Percentiles rank a stretch among this genome's conserved stretches.
phyloP scores from a whole-genome alignment of 2,113 vertebrate species.

The Carlito syrichta region DNA sequence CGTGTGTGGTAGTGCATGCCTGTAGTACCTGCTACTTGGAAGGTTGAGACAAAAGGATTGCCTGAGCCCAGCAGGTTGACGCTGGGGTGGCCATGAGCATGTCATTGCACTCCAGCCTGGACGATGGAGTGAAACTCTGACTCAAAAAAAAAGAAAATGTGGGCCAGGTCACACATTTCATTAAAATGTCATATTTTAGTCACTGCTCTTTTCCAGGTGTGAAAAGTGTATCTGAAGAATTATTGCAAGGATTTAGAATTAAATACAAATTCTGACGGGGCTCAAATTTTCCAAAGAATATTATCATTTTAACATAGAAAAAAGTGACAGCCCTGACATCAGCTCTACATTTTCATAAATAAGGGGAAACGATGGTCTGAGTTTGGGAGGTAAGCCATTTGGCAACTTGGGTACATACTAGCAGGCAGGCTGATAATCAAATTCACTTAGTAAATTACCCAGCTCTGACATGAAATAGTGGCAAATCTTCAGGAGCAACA shows the following conservation, averaged over 20 bases:
- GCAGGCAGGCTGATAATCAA: neutral
- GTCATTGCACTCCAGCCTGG: too few relatives aligned
- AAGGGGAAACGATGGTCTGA: neutral
- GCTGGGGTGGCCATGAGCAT: too few relatives aligned
- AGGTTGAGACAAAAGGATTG: too few relatives aligned
- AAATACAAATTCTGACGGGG: neutral
- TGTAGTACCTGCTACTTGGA: too few relatives aligned
- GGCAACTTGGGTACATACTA: neutral
- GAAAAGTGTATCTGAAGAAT: neutral
- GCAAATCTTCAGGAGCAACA: neutral
- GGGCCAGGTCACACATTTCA: neutral
- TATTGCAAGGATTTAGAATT: neutral
- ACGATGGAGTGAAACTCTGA: too few relatives aligned
- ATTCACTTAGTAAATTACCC: neutral
- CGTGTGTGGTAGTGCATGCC: too few relatives aligned
- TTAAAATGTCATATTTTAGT: neutral
- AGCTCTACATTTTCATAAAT: slow-evolving; percentile 8
- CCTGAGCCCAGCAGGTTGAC: too few relatives aligned
- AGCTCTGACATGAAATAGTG: neutral
- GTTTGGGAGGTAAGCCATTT: neutral
- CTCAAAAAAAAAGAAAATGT: slow-evolving; percentile 23
- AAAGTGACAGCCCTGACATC: neutral
- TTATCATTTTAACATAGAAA: slow-evolving; percentile 11
- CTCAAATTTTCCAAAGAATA: slow-evolving; percentile 26
- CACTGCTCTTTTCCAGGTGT: neutral